Conservation (phyloP, 2,797 vertebrate genomes). For the Rhynchotus rufescens region DNA sequence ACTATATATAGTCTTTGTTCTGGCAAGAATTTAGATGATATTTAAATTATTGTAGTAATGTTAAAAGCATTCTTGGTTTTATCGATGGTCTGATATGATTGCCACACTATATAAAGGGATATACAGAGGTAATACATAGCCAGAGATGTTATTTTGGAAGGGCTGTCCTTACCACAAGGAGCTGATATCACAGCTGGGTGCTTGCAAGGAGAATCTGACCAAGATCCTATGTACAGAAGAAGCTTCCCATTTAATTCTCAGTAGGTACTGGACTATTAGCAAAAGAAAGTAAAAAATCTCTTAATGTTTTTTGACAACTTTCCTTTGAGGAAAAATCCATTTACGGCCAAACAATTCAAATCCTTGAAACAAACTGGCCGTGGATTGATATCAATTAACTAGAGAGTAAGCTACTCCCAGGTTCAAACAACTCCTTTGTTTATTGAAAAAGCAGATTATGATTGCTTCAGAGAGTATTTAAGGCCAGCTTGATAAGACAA, state of each 20-base stretch:
- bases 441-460: background rate
- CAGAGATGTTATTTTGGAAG: background rate
- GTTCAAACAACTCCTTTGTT: background rate
- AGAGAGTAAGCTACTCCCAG: background rate
- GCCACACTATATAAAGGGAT: background rate
- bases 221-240: background rate
- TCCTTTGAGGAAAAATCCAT: background rate
- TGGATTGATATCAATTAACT: background rate
- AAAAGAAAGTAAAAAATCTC: background rate
- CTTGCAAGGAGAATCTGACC: background rate
- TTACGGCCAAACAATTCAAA: background rate
- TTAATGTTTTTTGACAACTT: background rate
- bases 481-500: background rate
- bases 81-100: background rate
- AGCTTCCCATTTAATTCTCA: background rate
- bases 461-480: background rate
- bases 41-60: background rate
- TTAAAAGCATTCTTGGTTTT: background rate
- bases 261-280: background rate
- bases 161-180: background rate
- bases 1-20: background rate
- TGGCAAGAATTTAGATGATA: background rate
- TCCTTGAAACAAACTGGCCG: background rate
- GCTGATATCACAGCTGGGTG: background rate
- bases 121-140: background rate